These are phyloP conservation scores for Dysdera silvatica DNA, from an alignment of 1,140 invertebrate species.

Conservation along the genomic window DNA sequence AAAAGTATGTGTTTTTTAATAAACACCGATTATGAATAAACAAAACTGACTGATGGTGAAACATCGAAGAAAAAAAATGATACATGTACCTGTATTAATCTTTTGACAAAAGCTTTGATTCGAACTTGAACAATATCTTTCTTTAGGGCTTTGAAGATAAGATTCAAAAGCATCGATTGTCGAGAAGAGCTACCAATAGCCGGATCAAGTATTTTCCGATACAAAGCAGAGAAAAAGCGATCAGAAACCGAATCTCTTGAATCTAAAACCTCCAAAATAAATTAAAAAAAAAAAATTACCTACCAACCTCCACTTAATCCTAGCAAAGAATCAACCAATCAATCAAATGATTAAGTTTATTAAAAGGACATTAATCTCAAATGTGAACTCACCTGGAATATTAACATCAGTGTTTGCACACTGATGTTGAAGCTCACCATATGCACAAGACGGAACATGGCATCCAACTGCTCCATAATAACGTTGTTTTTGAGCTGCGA, in stretches of 20 bases:
- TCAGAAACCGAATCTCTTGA: conserved; percentile 41
- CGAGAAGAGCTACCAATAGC: conserved; percentile 64
- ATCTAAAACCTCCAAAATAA: conserved; percentile 34
- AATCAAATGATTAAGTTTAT: background rate
- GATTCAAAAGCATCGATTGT: conserved; percentile 73
- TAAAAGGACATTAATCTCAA: background rate
- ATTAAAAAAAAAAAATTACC: background rate
- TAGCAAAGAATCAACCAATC: background rate
- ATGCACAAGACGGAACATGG: conserved; percentile 84
- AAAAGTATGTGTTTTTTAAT: too few relatives aligned
- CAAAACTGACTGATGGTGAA: too few relatives aligned
- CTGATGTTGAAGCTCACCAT: conserved; percentile 64
- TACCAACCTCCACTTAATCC: background rate
- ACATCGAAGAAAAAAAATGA: too few relatives aligned
- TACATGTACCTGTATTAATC: conserved; percentile 75
- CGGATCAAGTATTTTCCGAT: conserved; percentile 72
- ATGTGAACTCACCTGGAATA: conserved; percentile 59
- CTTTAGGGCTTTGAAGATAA: conserved; percentile 75
- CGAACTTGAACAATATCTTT: conserved; percentile 63
- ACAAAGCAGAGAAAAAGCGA: conserved; percentile 82
- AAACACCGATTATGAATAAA: too few relatives aligned
- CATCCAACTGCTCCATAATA: conserved; percentile 54
- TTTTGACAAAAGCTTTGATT: conserved; percentile 77
- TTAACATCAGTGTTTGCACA: conserved; percentile 74
- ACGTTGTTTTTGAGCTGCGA: conserved; percentile 44